Base-by-base conservation (phyloP, 1,140 invertebrate species). In the Ladona fulva region DNA sequence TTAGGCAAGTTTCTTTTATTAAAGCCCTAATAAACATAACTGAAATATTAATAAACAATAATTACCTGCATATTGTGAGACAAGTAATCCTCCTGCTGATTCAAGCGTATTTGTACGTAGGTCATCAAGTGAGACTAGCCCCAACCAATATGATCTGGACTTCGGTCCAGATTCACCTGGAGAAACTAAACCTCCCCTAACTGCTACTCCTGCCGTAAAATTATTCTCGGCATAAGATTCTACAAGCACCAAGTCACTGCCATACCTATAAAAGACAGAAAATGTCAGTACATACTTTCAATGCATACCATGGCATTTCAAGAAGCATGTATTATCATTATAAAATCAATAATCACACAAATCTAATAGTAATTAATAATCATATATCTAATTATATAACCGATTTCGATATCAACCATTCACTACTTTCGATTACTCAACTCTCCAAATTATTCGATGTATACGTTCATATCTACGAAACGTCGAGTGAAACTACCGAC, bases 191-290 rank as follows among this genome's bases (percentile, higher is more conserved):
- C 87, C 83, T 75, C 80, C 80, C 78, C 83, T 81, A 78, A 85
- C 82, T 24, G 95, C 94, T 86, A 97, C 90, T 42, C 87, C 88
- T 44, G 93, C 90, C 1, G 95, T 95, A 85, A 95, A 91, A 84
- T 97, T 97, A 86, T 97, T 97, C 87, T 97, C 94, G 80, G 89
- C 88, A 85, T 94, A 97, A 29, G 91, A 94, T 84, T 96, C 94
- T 78, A 97, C 91, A 74, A 95, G 89, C 87, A 96, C 94, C 79
- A 97, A 85, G 81, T 97, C 94, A 86, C 95, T 95, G 79, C 96
- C 96, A 85, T 97, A 97, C 85, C 95, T 97, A 82, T 85, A 79
- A 80, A 75, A 79, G 80, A 80, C 80, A 78, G 52, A 78, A 52
- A 66, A 66, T 66, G 5, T 66, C 52, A 66, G 1, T 66, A 22